phyloP scores from a whole-genome alignment of 2,888 invertebrate species.

The Halictus quadricinctus region DNA sequence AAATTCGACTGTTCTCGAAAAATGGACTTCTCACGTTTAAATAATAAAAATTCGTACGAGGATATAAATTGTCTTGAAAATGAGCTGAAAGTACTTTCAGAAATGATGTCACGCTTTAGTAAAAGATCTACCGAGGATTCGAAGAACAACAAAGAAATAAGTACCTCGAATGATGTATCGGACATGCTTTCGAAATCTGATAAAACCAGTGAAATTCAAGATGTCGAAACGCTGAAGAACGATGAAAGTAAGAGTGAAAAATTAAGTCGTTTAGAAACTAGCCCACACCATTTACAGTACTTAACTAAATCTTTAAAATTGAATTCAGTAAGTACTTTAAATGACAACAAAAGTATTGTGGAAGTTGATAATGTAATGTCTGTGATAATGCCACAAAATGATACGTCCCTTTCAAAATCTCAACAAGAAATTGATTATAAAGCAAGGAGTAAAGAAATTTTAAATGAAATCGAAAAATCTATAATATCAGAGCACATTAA shows the following conservation, averaged over 20 bases:
- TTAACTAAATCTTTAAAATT: constrained; percentile 33
- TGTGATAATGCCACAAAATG: constrained; percentile 54
- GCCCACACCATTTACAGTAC: constrained; percentile 21
- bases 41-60: constrained; percentile 78
- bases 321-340: constrained; percentile 29
- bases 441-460: constrained; percentile 76
- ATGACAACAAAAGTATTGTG: constrained; percentile 41
- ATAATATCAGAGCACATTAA: constrained; percentile 75
- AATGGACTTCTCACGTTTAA: constrained; percentile 74
- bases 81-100: constrained; percentile 78
- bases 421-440: constrained; percentile 75
- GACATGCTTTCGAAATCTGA: constrained; percentile 68
- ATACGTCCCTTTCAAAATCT: constrained; percentile 42
- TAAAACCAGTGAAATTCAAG: constrained; percentile 30
- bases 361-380: constrained; percentile 62
- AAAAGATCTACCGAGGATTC: constrained; percentile 72
- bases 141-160: constrained; percentile 65
- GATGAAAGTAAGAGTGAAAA: constrained; percentile 17
- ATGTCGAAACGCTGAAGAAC: constrained; percentile 13
- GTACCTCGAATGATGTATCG: constrained; percentile 74
- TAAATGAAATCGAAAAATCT: constrained; percentile 78
- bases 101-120: constrained; percentile 78
- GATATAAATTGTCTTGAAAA: constrained; percentile 79
- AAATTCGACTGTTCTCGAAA: constrained; percentile 69
- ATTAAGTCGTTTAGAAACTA: constrained; percentile 18